phyloP scores from a whole-genome alignment of 30 jellyfish, hydroid and myxozoan genomes.

The Rhopilema esculentum region DNA sequence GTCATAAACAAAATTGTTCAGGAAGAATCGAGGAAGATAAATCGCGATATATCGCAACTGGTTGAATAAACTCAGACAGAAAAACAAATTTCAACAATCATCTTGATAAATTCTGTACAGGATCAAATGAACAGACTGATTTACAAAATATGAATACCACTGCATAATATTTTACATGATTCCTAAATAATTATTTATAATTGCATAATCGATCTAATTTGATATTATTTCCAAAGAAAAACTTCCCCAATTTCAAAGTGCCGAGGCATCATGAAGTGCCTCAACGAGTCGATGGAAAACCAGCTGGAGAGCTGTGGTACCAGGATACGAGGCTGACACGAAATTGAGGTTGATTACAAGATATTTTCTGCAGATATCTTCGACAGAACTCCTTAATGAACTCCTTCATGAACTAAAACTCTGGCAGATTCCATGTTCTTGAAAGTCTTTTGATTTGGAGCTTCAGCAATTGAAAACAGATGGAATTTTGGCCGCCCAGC shows the following conservation, averaged over 20 bases:
- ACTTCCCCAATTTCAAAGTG: background rate
- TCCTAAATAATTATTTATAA: background rate
- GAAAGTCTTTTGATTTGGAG: background rate
- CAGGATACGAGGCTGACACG: background rate
- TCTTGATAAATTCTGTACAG: constrained; percentile 7
- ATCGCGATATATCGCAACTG: too few relatives aligned
- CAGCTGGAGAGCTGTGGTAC: too few relatives aligned
- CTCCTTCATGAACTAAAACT: background rate
- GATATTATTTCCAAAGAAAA: background rate
- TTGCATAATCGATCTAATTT: background rate
- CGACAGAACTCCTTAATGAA: too few relatives aligned
- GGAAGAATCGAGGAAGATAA: too few relatives aligned
- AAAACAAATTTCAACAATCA: background rate
- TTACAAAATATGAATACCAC: background rate
- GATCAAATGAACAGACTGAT: constrained; percentile 7
- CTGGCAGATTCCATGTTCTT: background rate
- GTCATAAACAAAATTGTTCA: too few relatives aligned
- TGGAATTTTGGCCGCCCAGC: too few relatives aligned
- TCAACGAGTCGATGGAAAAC: too few relatives aligned
- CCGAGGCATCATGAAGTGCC: background rate
- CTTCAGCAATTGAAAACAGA: background rate
- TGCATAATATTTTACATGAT: background rate
- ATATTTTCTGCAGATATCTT: background rate
- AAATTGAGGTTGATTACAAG: background rate
- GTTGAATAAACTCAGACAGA: background rate